These are phyloP conservation scores for Diadegma fenestrale DNA, from an alignment of 2,888 invertebrate species.

Conservation along the genomic window DNA sequence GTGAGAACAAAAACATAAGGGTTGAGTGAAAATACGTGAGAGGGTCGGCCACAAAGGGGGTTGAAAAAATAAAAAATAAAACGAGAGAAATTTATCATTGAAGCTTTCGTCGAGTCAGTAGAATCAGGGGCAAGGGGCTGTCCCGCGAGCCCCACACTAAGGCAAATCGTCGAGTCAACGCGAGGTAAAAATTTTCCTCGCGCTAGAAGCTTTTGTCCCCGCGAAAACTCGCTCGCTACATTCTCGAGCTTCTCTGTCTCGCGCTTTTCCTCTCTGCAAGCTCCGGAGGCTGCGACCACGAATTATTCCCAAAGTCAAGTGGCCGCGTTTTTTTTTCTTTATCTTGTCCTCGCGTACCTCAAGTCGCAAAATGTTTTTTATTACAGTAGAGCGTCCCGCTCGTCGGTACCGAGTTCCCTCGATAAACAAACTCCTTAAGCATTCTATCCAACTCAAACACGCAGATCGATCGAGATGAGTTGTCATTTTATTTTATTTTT, in stretches of 20 bases:
- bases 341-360: neutral
- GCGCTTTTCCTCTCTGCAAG: constrained; percentile 34
- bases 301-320: constrained; percentile 62
- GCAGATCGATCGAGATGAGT: neutral
- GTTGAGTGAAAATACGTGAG: constrained; percentile 33
- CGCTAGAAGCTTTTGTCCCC: constrained; percentile 45
- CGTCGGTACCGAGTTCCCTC: neutral
- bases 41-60: constrained; percentile 39
- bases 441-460: neutral
- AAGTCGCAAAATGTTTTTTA: constrained; percentile 11
- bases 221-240: constrained; percentile 56
- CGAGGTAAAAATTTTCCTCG: constrained; percentile 51
- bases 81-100: constrained; percentile 43
- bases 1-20: constrained; percentile 9
- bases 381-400: neutral
- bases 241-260: constrained; percentile 15
- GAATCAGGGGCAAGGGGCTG: neutral
- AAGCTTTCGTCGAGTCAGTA: constrained; percentile 36
- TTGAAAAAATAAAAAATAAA: constrained; percentile 35
- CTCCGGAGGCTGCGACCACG: constrained; percentile 52
- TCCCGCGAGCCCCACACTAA: constrained; percentile 14
- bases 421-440: neutral
- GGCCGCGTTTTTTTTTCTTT: constrained; percentile 32
- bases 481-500: neutral
- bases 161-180: constrained; percentile 41